Evolutionary conservation across 2,113 vertebrate species (phyloP).

Genomic region (Lophius piscatorius): DNA sequence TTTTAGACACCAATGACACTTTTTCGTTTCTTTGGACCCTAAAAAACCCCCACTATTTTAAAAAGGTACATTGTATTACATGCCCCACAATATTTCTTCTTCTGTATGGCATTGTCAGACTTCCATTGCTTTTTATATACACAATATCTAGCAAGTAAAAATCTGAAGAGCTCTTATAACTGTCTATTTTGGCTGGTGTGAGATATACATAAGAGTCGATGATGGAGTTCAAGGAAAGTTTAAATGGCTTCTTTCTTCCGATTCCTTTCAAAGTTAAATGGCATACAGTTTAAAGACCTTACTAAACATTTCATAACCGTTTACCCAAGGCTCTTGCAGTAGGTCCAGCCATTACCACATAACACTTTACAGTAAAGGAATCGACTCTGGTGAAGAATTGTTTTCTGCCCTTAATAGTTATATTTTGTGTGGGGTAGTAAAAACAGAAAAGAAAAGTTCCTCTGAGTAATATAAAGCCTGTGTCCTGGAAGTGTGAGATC

Average conservation of each 20-base stretch:
- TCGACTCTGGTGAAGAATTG: conserved; percentile 45
- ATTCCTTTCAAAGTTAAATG: conserved; percentile 37
- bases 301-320: conserved; percentile 52
- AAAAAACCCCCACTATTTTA: conserved; percentile 38
- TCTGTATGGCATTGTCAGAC: conserved; percentile 17
- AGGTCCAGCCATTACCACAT: conserved; percentile 32
- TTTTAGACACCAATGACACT: conserved; percentile 57
- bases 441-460: conserved; percentile 12
- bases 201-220: conserved; percentile 4
- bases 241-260: conserved; percentile 10
- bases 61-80: conserved; percentile 38
- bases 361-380: conserved; percentile 41
- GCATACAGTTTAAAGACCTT: conserved; percentile 48
- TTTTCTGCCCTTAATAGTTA: conserved; percentile 44
- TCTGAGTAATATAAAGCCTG: conserved; percentile 57
- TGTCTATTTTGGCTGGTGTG: conserved; percentile 9
- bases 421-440: conserved; percentile 19
- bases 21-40: conserved; percentile 43
- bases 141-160: conserved; percentile 6
- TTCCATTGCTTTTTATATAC: conserved; percentile 14
- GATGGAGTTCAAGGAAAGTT: conserved; percentile 30
- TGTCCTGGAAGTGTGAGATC: conserved; percentile 57
- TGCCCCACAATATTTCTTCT: conserved; percentile 1
- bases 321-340: conserved; percentile 33
- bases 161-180: not conserved